These are phyloP conservation scores for Nomia melanderi DNA, from an alignment of 1,140 invertebrate species.

Conservation along the genomic window DNA sequence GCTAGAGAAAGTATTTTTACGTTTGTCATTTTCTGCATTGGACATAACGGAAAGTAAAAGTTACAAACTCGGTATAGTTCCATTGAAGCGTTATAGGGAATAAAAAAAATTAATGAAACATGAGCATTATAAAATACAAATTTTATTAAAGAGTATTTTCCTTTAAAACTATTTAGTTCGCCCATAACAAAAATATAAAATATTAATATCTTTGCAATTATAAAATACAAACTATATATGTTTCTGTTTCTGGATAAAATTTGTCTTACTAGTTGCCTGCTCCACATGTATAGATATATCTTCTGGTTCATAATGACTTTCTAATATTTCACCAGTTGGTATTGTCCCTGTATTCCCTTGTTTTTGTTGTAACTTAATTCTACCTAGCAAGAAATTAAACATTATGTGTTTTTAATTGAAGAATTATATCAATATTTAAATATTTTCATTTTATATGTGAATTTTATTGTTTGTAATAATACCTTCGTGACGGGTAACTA, in stretches of 20 bases:
- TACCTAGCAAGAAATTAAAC: slow-evolving; percentile 28
- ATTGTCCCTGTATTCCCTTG: neutral
- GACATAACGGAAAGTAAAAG: neutral
- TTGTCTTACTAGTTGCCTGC: slow-evolving; percentile 29
- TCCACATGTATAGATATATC: slow-evolving; percentile 45
- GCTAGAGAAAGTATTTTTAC: neutral
- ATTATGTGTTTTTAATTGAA: neutral
- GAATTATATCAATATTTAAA: neutral
- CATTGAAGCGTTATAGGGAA: neutral
- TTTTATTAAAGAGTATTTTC: slow-evolving; percentile 8
- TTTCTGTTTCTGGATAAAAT: slow-evolving; percentile 16
- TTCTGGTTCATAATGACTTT: slow-evolving; percentile 40
- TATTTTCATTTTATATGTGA: neutral
- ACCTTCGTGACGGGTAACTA: slow-evolving; percentile 52
- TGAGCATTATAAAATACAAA: neutral
- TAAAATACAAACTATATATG: neutral
- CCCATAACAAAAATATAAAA: slow-evolving; percentile 9
- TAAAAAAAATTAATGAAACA: neutral
- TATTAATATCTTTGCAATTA: slow-evolving; percentile 4
- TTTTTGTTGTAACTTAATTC: slow-evolving; percentile 23
- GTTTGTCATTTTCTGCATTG: neutral
- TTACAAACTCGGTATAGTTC: neutral
- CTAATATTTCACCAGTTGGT: neutral
- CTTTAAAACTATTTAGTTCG: neutral
- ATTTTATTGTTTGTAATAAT: neutral